A percentile compares a stretch with the other conserved stretches of the same genome.
phyloP scores from a whole-genome alignment of 2,797 vertebrate genomes.

The Sebastes iracundus region DNA sequence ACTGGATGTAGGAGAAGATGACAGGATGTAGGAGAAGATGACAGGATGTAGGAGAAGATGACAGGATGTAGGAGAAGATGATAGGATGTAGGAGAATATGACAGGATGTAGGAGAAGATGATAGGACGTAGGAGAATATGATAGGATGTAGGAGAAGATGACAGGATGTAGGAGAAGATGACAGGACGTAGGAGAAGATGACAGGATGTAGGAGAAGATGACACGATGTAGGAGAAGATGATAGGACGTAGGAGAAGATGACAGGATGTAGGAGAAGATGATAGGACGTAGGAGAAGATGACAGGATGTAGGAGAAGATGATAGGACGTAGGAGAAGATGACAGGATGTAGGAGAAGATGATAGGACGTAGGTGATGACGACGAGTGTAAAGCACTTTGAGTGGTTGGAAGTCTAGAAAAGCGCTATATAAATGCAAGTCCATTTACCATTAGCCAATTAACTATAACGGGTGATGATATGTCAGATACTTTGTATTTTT shows the following conservation, averaged over 20 bases:
- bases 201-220: neutral
- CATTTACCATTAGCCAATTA: no score
- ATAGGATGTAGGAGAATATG: neutral
- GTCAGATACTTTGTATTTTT: no score
- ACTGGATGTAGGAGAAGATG: no score
- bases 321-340: neutral
- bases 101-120: neutral
- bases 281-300: fast-evolving
- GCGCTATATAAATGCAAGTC: no score
- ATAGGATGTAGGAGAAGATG: neutral
- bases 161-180: neutral
- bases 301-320: neutral
- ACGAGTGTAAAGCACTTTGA: no score
- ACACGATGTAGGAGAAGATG: neutral
- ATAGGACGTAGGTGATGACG: no score
- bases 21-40: no score
- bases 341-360: neutral
- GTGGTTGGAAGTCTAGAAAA: no score
- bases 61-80: no score
- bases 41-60: no score
- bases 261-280: neutral
- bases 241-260: neutral
- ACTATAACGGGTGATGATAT: no score
- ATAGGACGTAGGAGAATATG: neutral
- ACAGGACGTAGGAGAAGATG: neutral